Evolutionary conservation across 2,797 vertebrate species (phyloP).

Genomic region (Nyctibius grandis): DNA sequence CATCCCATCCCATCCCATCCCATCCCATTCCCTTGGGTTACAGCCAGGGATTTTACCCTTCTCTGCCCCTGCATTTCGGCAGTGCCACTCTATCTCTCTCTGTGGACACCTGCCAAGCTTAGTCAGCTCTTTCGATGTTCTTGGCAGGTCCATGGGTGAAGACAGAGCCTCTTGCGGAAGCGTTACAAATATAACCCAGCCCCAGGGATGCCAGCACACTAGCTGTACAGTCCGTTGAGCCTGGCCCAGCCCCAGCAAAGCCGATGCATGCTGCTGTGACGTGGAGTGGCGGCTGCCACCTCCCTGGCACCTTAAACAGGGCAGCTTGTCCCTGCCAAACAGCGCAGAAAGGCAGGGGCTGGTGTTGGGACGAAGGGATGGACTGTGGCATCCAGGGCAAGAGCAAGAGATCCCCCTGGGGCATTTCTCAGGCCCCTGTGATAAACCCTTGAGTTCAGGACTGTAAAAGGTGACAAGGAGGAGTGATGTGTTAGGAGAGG

Average conservation of each 20-base stretch:
- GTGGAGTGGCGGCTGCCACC: not conserved
- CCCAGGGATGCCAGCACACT: accelerated
- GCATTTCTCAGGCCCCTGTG: not conserved
- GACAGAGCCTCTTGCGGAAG: not conserved
- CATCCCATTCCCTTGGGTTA: accelerated
- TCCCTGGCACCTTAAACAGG: not conserved
- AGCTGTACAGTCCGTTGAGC: accelerated
- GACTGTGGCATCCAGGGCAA: not conserved
- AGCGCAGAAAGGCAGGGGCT: not conserved
- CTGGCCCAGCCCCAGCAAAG: not conserved
- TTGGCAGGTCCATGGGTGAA: not conserved
- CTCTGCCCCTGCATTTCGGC: not conserved
- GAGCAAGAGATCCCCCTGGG: accelerated
- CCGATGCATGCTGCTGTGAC: accelerated
- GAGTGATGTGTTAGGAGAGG: not conserved
- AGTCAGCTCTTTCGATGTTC: not conserved
- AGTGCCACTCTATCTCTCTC: not conserved
- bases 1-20: not conserved
- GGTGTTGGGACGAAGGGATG: not conserved
- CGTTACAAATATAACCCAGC: not conserved
- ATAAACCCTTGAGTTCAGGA: not conserved
- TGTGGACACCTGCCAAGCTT: not conserved
- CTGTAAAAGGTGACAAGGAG: not conserved
- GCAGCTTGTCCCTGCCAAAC: not conserved
- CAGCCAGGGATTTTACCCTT: not conserved